Evolutionary conservation across 2,888 invertebrate species (phyloP).

Genomic region (Zhuqinia jingwanae): DNA sequence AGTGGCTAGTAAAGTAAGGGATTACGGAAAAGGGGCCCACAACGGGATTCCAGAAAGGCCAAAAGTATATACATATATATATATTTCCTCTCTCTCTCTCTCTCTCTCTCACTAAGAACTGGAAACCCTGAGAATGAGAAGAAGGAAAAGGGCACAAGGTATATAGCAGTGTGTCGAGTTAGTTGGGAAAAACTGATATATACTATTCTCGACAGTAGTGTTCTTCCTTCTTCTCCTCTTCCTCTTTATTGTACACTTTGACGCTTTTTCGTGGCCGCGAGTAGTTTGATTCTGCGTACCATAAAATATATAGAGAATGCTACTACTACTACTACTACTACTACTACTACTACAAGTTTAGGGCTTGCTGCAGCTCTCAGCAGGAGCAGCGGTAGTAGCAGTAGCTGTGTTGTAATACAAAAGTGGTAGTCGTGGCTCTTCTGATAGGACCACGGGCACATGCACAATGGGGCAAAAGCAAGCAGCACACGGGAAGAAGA

Average conservation of each 20-base stretch:
- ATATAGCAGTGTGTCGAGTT: not conserved
- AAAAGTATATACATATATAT: not conserved
- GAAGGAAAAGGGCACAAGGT: not conserved
- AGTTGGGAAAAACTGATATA: too few species aligned
- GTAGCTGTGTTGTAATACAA: too few species aligned
- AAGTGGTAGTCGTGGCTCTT: too few species aligned
- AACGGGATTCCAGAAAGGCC: slow-evolving; percentile 58
- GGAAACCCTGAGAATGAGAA: too few species aligned
- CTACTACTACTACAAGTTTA: too few species aligned
- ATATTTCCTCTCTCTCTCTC: too few species aligned
- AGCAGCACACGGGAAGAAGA: not conserved
- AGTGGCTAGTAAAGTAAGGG: slow-evolving; percentile 51
- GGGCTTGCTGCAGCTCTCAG: not conserved
- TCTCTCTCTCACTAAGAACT: not conserved
- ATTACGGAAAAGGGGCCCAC: slow-evolving; percentile 57
- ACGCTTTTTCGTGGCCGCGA: slow-evolving; percentile 55
- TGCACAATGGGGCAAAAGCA: slow-evolving; percentile 21
- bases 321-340: too few species aligned
- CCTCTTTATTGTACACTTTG: slow-evolving; percentile 40
- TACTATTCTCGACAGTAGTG: slow-evolving; percentile 3
- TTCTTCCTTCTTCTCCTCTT: slow-evolving; percentile 1
- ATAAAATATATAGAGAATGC: slow-evolving; percentile 7
- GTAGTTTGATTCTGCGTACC: slow-evolving; percentile 69
- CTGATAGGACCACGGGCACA: too few species aligned
- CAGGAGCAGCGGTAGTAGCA: not conserved